These are phyloP conservation scores for Anoplolepis gracilipes DNA, from an alignment of 1,140 invertebrate genomes.

Conservation along the genomic window DNA sequence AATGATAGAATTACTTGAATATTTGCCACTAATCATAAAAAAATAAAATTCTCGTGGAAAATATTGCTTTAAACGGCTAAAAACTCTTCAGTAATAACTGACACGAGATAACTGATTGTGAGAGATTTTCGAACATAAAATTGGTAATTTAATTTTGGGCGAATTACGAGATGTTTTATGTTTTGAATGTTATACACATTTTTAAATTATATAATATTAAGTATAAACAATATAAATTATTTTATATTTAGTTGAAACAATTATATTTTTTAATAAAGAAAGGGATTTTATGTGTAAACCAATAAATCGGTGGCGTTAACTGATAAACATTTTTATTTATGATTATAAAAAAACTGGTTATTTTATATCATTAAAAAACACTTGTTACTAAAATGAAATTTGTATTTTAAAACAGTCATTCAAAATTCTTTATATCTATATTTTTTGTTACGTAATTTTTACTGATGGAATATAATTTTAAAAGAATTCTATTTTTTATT, in stretches of 20 bases:
- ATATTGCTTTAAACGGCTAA: not conserved
- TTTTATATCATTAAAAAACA: not conserved
- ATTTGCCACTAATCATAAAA: not conserved
- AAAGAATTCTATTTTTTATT: not conserved
- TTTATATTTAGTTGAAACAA: not conserved
- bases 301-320: not conserved
- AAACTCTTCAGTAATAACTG: not conserved
- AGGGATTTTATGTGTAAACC: not conserved
- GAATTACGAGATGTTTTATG: not conserved
- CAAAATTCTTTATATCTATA: not conserved
- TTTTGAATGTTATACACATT: not conserved
- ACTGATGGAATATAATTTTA: not conserved
- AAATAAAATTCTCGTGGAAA: not conserved
- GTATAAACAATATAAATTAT: not conserved
- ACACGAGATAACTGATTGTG: not conserved
- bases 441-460: not conserved
- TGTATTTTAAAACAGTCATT: not conserved
- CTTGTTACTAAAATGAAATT: not conserved
- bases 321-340: not conserved
- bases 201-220: not conserved
- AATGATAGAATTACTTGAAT: not conserved
- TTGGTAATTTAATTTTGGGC: not conserved
- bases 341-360: no score
- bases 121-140: not conserved
- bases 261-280: not conserved